Percentiles rank a stretch among this genome's conserved stretches.
These are phyloP conservation scores for Coelopa pilipes DNA, from an alignment of 2,888 invertebrate genomes.

Conservation along the genomic window DNA sequence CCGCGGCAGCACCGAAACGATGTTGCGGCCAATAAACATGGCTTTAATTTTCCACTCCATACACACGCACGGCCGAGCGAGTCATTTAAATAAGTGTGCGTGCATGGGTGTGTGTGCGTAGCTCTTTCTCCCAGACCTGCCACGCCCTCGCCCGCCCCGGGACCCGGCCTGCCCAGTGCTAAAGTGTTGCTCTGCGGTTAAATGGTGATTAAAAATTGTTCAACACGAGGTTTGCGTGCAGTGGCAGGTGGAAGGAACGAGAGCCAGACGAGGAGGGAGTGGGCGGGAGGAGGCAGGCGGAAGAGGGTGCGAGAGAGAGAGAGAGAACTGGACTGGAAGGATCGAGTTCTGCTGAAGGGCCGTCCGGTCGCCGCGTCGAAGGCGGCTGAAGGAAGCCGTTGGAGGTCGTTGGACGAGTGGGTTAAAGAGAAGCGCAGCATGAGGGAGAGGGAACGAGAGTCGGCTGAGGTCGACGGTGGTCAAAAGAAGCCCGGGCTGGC, in stretches of 20 bases:
- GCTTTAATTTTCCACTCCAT: not conserved
- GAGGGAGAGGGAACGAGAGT: too few species aligned
- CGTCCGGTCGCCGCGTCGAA: too few species aligned
- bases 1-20: not conserved
- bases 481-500: too few species aligned
- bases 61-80: not conserved
- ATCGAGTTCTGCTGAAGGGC: too few species aligned
- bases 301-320: not conserved
- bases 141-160: not conserved
- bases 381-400: too few species aligned
- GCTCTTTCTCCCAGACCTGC: not conserved
- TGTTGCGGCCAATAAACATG: conserved; percentile 15
- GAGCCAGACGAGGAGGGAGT: not conserved
- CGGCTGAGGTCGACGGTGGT: too few species aligned
- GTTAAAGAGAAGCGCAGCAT: too few species aligned
- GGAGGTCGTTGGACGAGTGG: too few species aligned
- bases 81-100: too few species aligned
- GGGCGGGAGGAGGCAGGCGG: not conserved
- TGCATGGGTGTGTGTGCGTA: not conserved
- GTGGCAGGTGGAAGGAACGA: not conserved
- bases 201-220: not conserved
- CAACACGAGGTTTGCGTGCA: not conserved
- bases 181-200: conserved; percentile 2
- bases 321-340: not conserved
- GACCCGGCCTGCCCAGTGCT: not conserved